Evolutionary conservation across 2,888 invertebrate species (phyloP), one percentile per base, ranked within the genome.

Genomic region (Tridacna crocea): DNA sequence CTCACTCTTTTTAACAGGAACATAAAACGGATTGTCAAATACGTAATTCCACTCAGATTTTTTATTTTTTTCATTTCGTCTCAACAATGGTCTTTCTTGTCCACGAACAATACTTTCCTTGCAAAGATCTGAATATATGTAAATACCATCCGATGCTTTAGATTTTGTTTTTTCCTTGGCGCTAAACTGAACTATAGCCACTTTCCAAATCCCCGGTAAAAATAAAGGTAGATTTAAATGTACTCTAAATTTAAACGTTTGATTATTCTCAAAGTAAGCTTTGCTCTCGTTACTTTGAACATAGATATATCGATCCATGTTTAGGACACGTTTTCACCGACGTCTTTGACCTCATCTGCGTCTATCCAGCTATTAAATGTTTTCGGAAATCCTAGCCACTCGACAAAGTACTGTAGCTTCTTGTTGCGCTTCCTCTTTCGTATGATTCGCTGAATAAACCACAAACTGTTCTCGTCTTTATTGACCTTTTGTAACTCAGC

Each of bases 391-490:
- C 80, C 82, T 48, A 75, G 72, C 70, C 75, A 83, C 78, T 81
- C 76, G 6, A 79, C 75, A 36, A 75, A 72, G 63, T 80, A 80
- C 48, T 80, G 72, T 0, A 51, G 19, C 55, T 75, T 78, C 3
- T 77, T 74, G 58, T 79, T 73, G 0, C 73, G 15, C 58, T 61
- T 79, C 47, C 87, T 70, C 19, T 66, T 81, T 51, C 76, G 79
- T 26, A 83, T 22, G 27, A 78, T 81, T 26, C 72, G 78, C 27
- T 84, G 79, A 17, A 87, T 84, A 27, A 82, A 78, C 82, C 82
- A 87, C 15, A 87, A 36, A 12, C 82, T 58, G 36, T 83, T 63
- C 72, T 79, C 82, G 61, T 88, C 78, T 74, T 85, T 88, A 61
- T 86, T 51, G 2, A 83, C 80, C 58, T 77, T 78, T 72, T 76